These are phyloP conservation scores for Acestrorhynchus altus DNA, from an alignment of 2,797 vertebrate genomes.

Conservation along the genomic window DNA sequence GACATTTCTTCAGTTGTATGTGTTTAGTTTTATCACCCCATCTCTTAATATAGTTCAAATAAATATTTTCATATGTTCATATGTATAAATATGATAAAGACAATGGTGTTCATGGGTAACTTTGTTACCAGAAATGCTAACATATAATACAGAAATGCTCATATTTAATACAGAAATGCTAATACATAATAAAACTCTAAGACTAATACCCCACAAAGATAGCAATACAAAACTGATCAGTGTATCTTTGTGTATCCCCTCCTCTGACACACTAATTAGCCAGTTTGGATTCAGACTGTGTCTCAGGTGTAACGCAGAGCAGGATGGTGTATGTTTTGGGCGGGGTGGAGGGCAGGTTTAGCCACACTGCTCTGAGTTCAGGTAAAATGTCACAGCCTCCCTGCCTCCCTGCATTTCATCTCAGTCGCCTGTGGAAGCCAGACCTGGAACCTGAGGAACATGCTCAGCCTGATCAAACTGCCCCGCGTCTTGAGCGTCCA, in stretches of 20 bases:
- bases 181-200: too few relatives aligned
- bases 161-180: too few relatives aligned
- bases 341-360: slow-evolving; percentile 53
- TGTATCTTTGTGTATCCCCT: neutral
- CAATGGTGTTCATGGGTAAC: too few relatives aligned
- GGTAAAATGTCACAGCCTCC: slow-evolving; percentile 24
- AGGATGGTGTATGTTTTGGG: slow-evolving; percentile 49
- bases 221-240: too few relatives aligned
- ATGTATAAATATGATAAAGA: too few relatives aligned
- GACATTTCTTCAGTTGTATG: too few relatives aligned
- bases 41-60: too few relatives aligned
- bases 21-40: too few relatives aligned
- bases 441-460: slow-evolving; percentile 59
- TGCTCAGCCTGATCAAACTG: slow-evolving; percentile 83
- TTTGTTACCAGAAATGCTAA: too few relatives aligned
- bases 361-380: slow-evolving; percentile 1
- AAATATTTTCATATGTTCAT: too few relatives aligned
- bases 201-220: too few relatives aligned
- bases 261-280: slow-evolving; percentile 3
- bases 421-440: slow-evolving; percentile 23
- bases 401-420: neutral
- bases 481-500: slow-evolving; percentile 84
- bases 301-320: neutral
- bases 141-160: too few relatives aligned
- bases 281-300: slow-evolving; percentile 6